Evolutionary conservation across 2,888 invertebrate genomes (phyloP).

Genomic region (Congeria kusceri): DNA sequence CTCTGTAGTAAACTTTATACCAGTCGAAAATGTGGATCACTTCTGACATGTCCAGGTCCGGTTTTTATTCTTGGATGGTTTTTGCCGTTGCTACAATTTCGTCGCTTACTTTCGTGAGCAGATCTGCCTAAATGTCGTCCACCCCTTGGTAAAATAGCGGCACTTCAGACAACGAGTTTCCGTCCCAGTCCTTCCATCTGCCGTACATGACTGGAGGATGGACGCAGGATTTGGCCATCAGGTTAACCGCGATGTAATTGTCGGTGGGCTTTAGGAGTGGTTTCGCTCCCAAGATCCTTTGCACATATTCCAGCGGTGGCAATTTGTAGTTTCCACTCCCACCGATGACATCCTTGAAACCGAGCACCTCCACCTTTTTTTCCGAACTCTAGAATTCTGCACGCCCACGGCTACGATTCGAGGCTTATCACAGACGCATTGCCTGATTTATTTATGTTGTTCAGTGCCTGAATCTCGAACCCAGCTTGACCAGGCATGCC

Average conservation of each 20-base stretch:
- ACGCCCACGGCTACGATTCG: constrained; percentile 79
- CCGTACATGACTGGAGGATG: constrained; percentile 79
- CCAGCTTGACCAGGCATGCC: constrained; percentile 79
- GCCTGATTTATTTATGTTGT: constrained; percentile 62
- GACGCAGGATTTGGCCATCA: constrained; percentile 75
- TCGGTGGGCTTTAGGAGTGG: constrained; percentile 66
- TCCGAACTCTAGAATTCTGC: constrained; percentile 73
- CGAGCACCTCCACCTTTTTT: constrained; percentile 70
- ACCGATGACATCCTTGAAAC: constrained; percentile 70
- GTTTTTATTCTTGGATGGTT: constrained; percentile 60
- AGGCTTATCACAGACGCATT: constrained; percentile 64
- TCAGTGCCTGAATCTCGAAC: constrained; percentile 74
- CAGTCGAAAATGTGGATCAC: constrained; percentile 75
- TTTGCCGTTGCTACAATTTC: constrained; percentile 73
- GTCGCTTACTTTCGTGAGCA: constrained; percentile 70
- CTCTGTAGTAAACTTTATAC: constrained; percentile 68
- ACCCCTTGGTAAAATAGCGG: constrained; percentile 80
- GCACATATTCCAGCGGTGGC: constrained; percentile 62
- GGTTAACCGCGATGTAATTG: constrained; percentile 74
- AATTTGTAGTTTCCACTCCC: constrained; percentile 60
- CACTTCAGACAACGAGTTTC: constrained; percentile 64
- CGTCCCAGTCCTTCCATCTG: constrained; percentile 75
- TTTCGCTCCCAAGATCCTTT: constrained; percentile 66
- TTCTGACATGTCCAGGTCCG: constrained; percentile 67
- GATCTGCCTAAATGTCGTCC: constrained; percentile 65